Conservation (phyloP, 2,797 vertebrate genomes). For the Hydrolagus colliei region DNA sequence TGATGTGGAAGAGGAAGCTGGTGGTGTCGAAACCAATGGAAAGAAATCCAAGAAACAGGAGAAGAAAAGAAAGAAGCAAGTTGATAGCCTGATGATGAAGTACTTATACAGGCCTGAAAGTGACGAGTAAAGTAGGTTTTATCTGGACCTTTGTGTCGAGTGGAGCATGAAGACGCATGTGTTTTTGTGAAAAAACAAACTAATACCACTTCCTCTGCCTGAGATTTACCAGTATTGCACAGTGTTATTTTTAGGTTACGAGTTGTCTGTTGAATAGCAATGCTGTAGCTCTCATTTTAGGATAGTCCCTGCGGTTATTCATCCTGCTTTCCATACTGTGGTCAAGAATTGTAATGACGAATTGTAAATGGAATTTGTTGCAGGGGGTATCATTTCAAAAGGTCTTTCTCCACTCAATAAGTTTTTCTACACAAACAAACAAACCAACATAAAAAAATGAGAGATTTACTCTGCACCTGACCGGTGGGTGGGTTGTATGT, state of each 20-base stretch:
- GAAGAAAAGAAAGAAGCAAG: slow-evolving; percentile 82
- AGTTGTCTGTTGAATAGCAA: too few species aligned
- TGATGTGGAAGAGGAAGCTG: slow-evolving; percentile 43
- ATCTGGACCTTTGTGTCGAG: slow-evolving; percentile 39
- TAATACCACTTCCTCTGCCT: slow-evolving; percentile 4
- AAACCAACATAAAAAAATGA: too few species aligned
- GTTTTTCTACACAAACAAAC: too few species aligned
- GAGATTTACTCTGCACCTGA: too few species aligned
- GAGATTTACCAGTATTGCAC: not conserved
- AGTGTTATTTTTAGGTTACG: not conserved
- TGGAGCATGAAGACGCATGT: slow-evolving; percentile 49
- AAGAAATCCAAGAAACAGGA: slow-evolving; percentile 66
- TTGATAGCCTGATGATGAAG: slow-evolving; percentile 94
- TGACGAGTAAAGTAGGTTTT: slow-evolving; percentile 85
- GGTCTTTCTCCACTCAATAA: too few species aligned
- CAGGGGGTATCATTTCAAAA: too few species aligned
- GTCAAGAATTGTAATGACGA: too few species aligned
- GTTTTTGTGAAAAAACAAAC: slow-evolving; percentile 64
- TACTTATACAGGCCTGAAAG: slow-evolving; percentile 89
- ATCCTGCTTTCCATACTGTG: too few species aligned
- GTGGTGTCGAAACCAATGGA: slow-evolving; percentile 41
- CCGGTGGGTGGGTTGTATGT: too few species aligned
- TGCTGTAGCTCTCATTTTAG: too few species aligned
- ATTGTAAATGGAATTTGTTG: too few species aligned
- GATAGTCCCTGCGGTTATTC: too few species aligned